These are phyloP conservation scores for Caenorhabditis sp. DNA, from an alignment of 2,888 invertebrate species.

Conservation along the genomic window DNA sequence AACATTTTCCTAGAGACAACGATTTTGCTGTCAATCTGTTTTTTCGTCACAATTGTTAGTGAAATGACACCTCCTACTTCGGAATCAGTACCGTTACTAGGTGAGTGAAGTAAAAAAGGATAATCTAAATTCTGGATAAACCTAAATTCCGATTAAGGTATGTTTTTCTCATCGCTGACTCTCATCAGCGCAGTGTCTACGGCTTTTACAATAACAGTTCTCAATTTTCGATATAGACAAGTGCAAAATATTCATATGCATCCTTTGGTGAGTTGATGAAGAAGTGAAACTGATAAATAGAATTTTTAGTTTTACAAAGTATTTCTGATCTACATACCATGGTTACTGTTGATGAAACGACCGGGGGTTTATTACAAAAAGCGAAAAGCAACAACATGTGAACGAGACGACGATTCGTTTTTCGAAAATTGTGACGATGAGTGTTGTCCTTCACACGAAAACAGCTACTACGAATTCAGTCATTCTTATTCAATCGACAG, in stretches of 20 bases:
- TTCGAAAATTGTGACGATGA: conserved; percentile 46
- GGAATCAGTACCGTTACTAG: conserved; percentile 72
- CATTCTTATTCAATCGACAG: conserved; percentile 43
- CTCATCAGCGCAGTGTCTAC: conserved; percentile 60
- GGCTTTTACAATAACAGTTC: conserved; percentile 59
- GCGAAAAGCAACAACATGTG: conserved; percentile 30
- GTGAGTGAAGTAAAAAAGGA: conserved; percentile 17
- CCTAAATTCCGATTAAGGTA: conserved; percentile 51
- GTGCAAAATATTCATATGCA: conserved; percentile 58
- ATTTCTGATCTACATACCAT: conserved; percentile 63
- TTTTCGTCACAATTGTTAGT: conserved; percentile 95
- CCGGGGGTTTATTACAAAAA: conserved; percentile 50
- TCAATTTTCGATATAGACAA: conserved; percentile 62
- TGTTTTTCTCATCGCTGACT: conserved; percentile 62
- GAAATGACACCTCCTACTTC: conserved; percentile 98
- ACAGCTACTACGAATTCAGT: conserved; percentile 14
- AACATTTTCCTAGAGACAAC: conserved; percentile 49
- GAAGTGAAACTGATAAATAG: not conserved
- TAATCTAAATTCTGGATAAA: too few relatives aligned
- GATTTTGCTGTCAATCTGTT: conserved; percentile 84
- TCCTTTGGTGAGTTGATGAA: conserved; percentile 11
- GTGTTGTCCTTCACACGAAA: conserved; percentile 29
- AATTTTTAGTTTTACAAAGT: conserved; percentile 55
- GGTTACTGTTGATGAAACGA: conserved; percentile 60
- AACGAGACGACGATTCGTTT: conserved; percentile 39